Evolutionary conservation across 2,888 invertebrate genomes (phyloP), one percentile per base, ranked within the genome.

Genomic region (Cosmorhoe ocellata): DNA sequence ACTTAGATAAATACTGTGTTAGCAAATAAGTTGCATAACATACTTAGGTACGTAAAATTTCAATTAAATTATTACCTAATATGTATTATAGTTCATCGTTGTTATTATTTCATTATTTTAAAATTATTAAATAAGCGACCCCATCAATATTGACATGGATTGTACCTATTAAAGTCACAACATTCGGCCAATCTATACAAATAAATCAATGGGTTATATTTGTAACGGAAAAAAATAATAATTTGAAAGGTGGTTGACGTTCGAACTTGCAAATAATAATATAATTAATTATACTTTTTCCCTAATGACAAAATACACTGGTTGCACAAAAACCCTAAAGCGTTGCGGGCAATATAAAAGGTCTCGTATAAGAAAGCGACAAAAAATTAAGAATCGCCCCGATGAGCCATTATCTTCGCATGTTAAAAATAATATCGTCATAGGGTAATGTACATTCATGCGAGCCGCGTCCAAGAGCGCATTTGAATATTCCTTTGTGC

Each of bases 401-500:
- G 90, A 89, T 89, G 84, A 80, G 82, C 86, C 76, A 89, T 90
- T 90, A 90, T 90, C 90, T 88, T 86, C 73, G 76, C 74, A 84
- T 82, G 85, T 82, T 89, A 88, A 84, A 90, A 90, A 90, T 89
- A 89, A 89, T 89, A 87, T 81, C 88, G 88, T 86, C 87, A 85
- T 89, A 85, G 89, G 86, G 90, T 84, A 84, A 80, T 82, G 84
- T 67, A 84, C 84, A 88, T 88, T 89, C 83, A 87, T 82, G 84
- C 81, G 79, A 78, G 84, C 79, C 79, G 70, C 83, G 90, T 89
- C 90, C 89, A 90, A 80, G 88, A 84, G 88, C 81, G 87, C 74
- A 87, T 87, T 86, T 84, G 86, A 90, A 90, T 90, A 86, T 82
- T 68, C 63, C 67, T 75, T 87, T 86, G 80, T 84, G 66, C 53